Conservation (phyloP, 2,113 vertebrate species). For the Oncorhynchus tshawytscha region DNA sequence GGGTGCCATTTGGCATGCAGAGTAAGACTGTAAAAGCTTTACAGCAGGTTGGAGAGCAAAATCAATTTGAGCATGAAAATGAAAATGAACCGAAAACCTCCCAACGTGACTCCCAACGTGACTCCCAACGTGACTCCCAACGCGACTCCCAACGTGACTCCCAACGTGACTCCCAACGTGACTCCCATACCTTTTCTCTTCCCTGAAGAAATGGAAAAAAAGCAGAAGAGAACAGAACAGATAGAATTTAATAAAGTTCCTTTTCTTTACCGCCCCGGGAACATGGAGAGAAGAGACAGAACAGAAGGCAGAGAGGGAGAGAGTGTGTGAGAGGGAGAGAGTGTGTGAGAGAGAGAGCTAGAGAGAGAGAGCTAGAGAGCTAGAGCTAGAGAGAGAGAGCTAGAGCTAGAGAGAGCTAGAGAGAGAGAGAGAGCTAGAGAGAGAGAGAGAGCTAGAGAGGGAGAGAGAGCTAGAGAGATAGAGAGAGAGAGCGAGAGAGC, state of each 20-base stretch:
- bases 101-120: neutral
- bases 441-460: accelerated
- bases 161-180: neutral
- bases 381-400: too few relatives aligned
- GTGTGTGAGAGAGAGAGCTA: too few relatives aligned
- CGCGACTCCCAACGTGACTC: too few relatives aligned
- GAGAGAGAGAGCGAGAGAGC: neutral
- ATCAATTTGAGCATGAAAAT: conserved; percentile 20
- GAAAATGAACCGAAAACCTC: conserved; percentile 20
- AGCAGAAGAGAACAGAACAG: conserved; percentile 17
- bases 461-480: too few relatives aligned
- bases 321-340: neutral
- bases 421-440: too few relatives aligned
- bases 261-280: conserved; percentile 37
- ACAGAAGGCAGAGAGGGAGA: conserved; percentile 13
- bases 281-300: conserved; percentile 1
- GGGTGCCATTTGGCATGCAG: neutral
- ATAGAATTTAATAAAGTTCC: conserved; percentile 35
- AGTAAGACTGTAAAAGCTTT: neutral
- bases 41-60: conserved; percentile 8
- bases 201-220: conserved; percentile 16
- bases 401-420: too few relatives aligned
- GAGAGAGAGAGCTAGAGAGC: too few relatives aligned
- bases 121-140: too few relatives aligned
- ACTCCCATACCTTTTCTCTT: conserved; percentile 19